Evolutionary conservation across 2,888 invertebrate genomes (phyloP).

Genomic region (Hydroisotoma schaefferi): DNA sequence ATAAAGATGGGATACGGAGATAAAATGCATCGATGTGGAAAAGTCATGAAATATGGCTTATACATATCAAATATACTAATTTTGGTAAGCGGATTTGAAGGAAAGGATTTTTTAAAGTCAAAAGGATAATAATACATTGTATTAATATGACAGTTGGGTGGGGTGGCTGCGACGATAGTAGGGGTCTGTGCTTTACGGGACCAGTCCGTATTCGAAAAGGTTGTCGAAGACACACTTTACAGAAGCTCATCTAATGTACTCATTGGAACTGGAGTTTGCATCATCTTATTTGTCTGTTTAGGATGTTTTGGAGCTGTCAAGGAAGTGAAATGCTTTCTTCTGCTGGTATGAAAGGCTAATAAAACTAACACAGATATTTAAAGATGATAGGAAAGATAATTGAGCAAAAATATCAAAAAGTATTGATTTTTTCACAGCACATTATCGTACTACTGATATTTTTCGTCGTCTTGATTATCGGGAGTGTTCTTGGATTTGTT

Average conservation of each 20-base stretch:
- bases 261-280: conserved; percentile 74
- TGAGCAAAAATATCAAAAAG: background rate
- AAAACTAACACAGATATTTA: background rate
- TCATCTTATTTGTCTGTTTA: conserved; percentile 78
- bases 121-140: conserved; percentile 24
- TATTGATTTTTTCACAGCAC: conserved; percentile 62
- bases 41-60: conserved; percentile 80
- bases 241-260: conserved; percentile 80
- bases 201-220: conserved; percentile 75
- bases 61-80: conserved; percentile 79
- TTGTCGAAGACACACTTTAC: conserved; percentile 77
- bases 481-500: conserved; percentile 85
- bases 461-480: conserved; percentile 84
- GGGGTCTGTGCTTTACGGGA: conserved; percentile 82
- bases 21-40: conserved; percentile 83
- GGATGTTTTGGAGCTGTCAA: conserved; percentile 91
- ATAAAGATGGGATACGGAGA: conserved; percentile 55
- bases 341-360: conserved; percentile 70
- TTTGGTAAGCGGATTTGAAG: conserved; percentile 65
- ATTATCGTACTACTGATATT: conserved; percentile 83
- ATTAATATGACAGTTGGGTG: conserved; percentile 65
- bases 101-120: background rate
- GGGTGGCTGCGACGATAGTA: conserved; percentile 69
- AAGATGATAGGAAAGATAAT: background rate
- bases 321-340: conserved; percentile 88